These are phyloP conservation scores for Lasioglossum calceatum DNA, from an alignment of 2,888 invertebrate genomes.

Conservation along the genomic window DNA sequence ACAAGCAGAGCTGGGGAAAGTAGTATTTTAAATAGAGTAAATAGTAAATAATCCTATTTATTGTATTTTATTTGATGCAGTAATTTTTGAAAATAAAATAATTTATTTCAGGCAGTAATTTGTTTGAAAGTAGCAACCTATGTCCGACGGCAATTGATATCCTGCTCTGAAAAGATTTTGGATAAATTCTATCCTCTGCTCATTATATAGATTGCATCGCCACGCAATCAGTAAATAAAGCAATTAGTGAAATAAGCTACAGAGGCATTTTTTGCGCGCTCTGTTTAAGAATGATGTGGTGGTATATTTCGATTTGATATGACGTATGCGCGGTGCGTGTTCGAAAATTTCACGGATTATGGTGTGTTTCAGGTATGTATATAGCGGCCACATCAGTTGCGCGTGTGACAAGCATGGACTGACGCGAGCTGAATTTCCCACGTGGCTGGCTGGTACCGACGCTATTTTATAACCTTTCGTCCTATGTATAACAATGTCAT, in stretches of 20 bases:
- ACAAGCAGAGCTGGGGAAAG: too few relatives aligned
- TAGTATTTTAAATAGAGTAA: too few relatives aligned
- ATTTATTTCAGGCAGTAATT: too few relatives aligned
- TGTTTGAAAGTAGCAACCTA: too few relatives aligned
- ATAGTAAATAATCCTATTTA: too few relatives aligned
- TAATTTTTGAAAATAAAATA: too few relatives aligned
- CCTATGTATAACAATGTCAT: slow-evolving; percentile 45
- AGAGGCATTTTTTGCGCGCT: neutral
- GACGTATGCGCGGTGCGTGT: slow-evolving; percentile 1
- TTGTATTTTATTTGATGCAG: too few relatives aligned
- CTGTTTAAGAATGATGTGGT: neutral
- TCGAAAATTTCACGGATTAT: slow-evolving; percentile 47
- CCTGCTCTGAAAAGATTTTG: too few relatives aligned
- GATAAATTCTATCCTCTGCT: too few relatives aligned
- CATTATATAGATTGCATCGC: too few relatives aligned
- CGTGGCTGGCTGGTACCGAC: slow-evolving; percentile 20
- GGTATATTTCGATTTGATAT: slow-evolving; percentile 11
- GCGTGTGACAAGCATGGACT: slow-evolving; percentile 40
- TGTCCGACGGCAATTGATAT: too few relatives aligned
- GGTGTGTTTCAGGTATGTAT: slow-evolving; percentile 47
- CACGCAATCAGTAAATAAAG: too few relatives aligned
- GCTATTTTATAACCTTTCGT: slow-evolving; percentile 48
- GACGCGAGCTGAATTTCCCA: slow-evolving; percentile 52
- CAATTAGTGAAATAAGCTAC: neutral
- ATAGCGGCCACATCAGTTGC: neutral